Evolutionary conservation across 1,140 invertebrate genomes (phyloP).

Genomic region (Gonioctena quinquepunctata): DNA sequence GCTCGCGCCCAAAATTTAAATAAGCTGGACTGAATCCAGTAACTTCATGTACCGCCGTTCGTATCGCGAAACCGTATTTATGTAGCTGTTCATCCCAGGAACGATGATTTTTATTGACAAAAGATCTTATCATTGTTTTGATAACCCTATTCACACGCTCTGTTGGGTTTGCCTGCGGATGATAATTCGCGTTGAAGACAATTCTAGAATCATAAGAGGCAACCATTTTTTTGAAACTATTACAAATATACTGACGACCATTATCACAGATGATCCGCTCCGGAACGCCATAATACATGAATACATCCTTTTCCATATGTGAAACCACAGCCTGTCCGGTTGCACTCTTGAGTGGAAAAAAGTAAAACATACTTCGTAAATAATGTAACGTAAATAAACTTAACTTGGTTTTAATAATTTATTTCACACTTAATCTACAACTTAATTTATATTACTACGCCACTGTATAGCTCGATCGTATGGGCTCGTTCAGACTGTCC

Average conservation of each 20-base stretch:
- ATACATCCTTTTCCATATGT: conserved; percentile 30
- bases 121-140: conserved; percentile 20
- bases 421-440: no score
- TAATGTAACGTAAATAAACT: no score
- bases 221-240: conserved; percentile 10
- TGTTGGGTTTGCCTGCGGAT: conserved; percentile 21
- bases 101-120: conserved; percentile 19
- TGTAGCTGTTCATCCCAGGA: conserved; percentile 24
- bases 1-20: conserved; percentile 7
- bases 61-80: conserved; percentile 13
- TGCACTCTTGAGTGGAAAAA: conserved; percentile 16
- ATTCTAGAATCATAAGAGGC: conserved; percentile 16
- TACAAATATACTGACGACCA: conserved; percentile 11
- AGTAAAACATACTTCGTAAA: conserved; percentile 29
- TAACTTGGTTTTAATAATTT: no score
- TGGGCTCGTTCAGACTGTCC: no score
- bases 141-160: conserved; percentile 26
- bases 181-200: conserved; percentile 13
- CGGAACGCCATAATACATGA: conserved; percentile 29
- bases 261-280: conserved; percentile 14
- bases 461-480: no score
- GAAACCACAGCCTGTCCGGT: conserved; percentile 10
- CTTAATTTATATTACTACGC: no score
- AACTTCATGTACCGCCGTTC: conserved; percentile 24
- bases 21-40: conserved; percentile 11